Base-by-base conservation (phyloP, 1,140 invertebrate genomes). In the Acromyrmex charruanus region DNA sequence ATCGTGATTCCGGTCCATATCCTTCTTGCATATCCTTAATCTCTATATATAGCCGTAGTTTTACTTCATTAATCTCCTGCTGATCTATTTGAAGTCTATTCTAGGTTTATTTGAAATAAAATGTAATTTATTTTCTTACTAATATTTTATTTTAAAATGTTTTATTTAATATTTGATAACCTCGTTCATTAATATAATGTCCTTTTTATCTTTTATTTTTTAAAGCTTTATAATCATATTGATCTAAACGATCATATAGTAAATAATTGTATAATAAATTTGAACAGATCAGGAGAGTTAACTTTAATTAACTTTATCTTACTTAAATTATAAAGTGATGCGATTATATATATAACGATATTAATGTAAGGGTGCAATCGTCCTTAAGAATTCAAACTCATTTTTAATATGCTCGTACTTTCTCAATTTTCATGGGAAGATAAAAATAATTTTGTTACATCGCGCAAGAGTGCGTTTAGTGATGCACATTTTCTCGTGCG, bases 401-500 rank as follows among this genome's bases (percentile, higher is more conserved):
- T 21, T 68, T 68, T 80, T 5, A 28, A 44, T 44, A 28, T 1
- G 10, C 6, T 35, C 9, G 39, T 44, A 59, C 9, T 58, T 44
- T 39, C 16, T 55, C 28, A 31, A 25, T 69, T 55, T 55, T 28
- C 35, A 44, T 7, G 51, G 35, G 28, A 31, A 14, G 35, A 59
- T 58, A n/a, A 31, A 71, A 44, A 35, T 81, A 28, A 58, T 49
- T 58, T 71, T 14, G 35, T 65, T 39, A 55, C n/a, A 18, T 18
- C 25, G 16, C 68, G 59, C 21, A 28, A 21, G 21, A 44, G 28
- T 58, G 71, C 74, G 53, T 58, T 44, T 39, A 49, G 31, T 18
- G 49, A 51, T 49, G 72, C 35, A 16, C 44, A 31, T 65, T 85
- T 77, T 68, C 61, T 66, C 44, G 12, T 25, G 59, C 82, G 82